Conservation (phyloP, 2,888 invertebrate species). For the Punctoribates punctum region DNA sequence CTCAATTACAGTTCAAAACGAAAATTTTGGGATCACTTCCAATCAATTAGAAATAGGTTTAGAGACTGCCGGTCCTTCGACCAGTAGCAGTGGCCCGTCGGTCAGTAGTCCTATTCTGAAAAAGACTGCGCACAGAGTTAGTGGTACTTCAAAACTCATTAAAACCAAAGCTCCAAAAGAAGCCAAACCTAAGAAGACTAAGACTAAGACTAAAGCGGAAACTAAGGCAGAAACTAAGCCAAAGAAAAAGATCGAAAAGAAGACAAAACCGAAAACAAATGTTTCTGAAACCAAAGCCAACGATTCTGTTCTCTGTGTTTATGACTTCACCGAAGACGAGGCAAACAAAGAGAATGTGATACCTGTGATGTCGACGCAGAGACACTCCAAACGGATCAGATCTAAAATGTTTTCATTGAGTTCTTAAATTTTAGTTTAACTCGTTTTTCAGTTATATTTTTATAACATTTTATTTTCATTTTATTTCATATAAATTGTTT, state of each 20-base stretch:
- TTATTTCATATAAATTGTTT: background rate
- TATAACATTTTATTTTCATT: background rate
- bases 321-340: slow-evolving; percentile 3
- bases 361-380: background rate
- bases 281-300: background rate
- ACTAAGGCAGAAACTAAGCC: no score
- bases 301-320: background rate
- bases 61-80: no score
- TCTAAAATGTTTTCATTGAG: background rate
- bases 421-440: background rate
- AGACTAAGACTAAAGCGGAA: background rate
- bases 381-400: background rate
- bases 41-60: no score
- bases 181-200: background rate
- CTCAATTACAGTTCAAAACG: background rate
- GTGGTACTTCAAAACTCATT: background rate
- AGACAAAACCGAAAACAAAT: background rate
- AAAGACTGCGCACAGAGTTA: background rate
- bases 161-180: background rate
- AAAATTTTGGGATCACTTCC: no score
- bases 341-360: background rate
- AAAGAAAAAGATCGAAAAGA: background rate
- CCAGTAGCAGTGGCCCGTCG: background rate
- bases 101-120: background rate
- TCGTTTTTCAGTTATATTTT: background rate